Conservation (phyloP, 2,113 vertebrate species). For the human (Homo sapiens) region GRCh38 chr21:14680501-14681000, state of each 20-base stretch:
- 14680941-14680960: background rate
- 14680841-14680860: background rate
- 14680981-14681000: background rate
- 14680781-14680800: background rate
- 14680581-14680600: background rate
- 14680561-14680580: background rate
- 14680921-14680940: background rate
- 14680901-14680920: background rate
- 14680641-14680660: background rate
- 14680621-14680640: background rate
- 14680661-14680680: background rate
- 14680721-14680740: background rate
- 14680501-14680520: background rate
- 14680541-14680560: background rate
- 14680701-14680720: background rate
- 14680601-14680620: background rate
- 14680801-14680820: background rate
- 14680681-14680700: background rate
- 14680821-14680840: background rate
- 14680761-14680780: background rate
- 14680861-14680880: background rate
- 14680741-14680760: background rate
- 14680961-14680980: background rate
- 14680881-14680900: background rate
- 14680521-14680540: background rate